Conservation (phyloP, 2,113 vertebrate species). For the Ammodytes dubius region DNA sequence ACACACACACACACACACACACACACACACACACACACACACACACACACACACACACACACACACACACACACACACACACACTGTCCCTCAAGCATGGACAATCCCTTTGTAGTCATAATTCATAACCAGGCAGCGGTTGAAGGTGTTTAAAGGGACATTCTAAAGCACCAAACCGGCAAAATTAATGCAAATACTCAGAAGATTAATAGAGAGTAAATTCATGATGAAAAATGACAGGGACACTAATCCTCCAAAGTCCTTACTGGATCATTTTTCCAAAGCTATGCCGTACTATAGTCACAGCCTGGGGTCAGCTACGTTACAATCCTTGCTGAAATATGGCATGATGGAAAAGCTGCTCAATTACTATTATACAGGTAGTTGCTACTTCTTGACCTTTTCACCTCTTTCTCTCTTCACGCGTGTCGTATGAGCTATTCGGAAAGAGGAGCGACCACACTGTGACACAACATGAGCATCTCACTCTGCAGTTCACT, state of each 20-base stretch:
- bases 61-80: too few species aligned
- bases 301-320: conserved; percentile 15
- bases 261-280: conserved; percentile 59
- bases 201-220: conserved; percentile 52
- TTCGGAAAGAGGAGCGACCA: conserved; percentile 8
- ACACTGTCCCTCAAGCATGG: conserved; percentile 3
- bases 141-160: conserved; percentile 52
- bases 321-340: not conserved
- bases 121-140: conserved; percentile 37
- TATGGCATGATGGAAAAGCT: not conserved
- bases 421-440: conserved; percentile 3
- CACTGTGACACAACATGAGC: not conserved
- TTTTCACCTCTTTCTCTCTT: conserved; percentile 29
- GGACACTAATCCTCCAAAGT: conserved; percentile 49
- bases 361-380: not conserved
- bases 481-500: conserved; percentile 33
- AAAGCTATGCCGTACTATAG: not conserved
- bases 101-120: conserved; percentile 32
- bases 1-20: not conserved
- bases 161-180: conserved; percentile 31
- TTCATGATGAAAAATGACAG: conserved; percentile 55
- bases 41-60: not conserved
- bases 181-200: conserved; percentile 51
- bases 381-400: conserved; percentile 7
- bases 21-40: not conserved